phyloP scores from a whole-genome alignment of 2,797 vertebrate species.

The Holocentrus rufus region DNA sequence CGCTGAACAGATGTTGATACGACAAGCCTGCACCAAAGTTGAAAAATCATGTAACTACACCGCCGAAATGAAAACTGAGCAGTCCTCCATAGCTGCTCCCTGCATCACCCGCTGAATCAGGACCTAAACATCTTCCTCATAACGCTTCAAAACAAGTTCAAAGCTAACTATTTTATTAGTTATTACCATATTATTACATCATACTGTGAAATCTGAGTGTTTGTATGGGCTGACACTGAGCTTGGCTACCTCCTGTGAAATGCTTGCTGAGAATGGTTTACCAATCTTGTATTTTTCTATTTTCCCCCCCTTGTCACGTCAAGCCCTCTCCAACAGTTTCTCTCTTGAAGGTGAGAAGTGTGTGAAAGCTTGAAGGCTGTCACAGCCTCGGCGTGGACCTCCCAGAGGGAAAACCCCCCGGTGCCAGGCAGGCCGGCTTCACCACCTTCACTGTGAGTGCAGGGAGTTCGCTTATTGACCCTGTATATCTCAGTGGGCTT shows the following conservation, averaged over 20 bases:
- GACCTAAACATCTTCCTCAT: too few relatives aligned
- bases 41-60: neutral
- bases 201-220: neutral
- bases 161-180: too few relatives aligned
- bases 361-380: slow-evolving; percentile 65
- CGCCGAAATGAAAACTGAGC: neutral
- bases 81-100: too few relatives aligned
- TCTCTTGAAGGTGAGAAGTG: slow-evolving; percentile 67
- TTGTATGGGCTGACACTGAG: neutral
- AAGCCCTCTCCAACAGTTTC: slow-evolving; percentile 43
- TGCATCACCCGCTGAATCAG: too few relatives aligned
- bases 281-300: slow-evolving; percentile 5
- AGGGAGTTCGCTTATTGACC: slow-evolving; percentile 61
- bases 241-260: neutral
- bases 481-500: slow-evolving; percentile 47
- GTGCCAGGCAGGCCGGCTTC: slow-evolving; percentile 26
- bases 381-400: slow-evolving; percentile 61
- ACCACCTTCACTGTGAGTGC: slow-evolving; percentile 39
- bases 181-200: too few relatives aligned
- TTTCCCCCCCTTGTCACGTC: slow-evolving; percentile 11
- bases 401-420: slow-evolving; percentile 58
- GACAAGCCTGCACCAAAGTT: neutral
- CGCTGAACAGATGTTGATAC: too few relatives aligned
- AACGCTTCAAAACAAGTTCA: neutral
- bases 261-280: slow-evolving; percentile 17